Evolutionary conservation across 1,140 invertebrate genomes (phyloP).

Genomic region (Bombus terrestris): DNA sequence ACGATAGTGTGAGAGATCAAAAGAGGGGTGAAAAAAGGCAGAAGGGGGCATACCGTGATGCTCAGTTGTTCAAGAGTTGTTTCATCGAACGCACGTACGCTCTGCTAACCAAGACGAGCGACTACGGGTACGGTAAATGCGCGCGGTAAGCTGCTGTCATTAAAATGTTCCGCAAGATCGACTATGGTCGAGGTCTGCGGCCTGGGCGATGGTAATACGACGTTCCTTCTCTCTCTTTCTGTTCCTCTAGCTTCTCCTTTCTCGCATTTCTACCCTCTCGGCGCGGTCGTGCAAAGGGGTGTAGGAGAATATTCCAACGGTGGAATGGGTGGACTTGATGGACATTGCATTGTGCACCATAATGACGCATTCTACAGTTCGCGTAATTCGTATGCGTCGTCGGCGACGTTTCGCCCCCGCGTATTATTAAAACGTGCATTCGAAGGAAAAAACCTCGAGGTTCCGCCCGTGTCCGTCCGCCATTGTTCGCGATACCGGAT

Average conservation of each 20-base stretch:
- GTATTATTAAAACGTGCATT: conserved; percentile 67
- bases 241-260: not conserved
- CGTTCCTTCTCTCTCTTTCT: not conserved
- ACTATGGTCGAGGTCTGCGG: conserved; percentile 71
- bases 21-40: conserved; percentile 6
- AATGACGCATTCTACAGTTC: conserved; percentile 74
- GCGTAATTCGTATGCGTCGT: conserved; percentile 67
- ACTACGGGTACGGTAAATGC: conserved; percentile 69
- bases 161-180: conserved; percentile 83
- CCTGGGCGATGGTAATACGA: conserved; percentile 69
- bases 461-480: conserved; percentile 34
- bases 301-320: conserved; percentile 63
- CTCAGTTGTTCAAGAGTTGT: conserved; percentile 78
- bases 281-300: conserved; percentile 53
- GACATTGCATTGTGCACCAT: conserved; percentile 74
- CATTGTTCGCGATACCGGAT: conserved; percentile 51
- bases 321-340: conserved; percentile 69
- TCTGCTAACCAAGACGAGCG: conserved; percentile 75
- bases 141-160: conserved; percentile 80
- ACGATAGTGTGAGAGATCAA: conserved; percentile 29
- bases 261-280: conserved; percentile 31
- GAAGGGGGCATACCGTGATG: conserved; percentile 59
- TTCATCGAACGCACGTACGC: conserved; percentile 73
- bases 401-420: conserved; percentile 57
- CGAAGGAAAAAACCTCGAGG: conserved; percentile 57